phyloP scores from a whole-genome alignment of 2,113 vertebrate genomes.

The Cepphus grylle region DNA sequence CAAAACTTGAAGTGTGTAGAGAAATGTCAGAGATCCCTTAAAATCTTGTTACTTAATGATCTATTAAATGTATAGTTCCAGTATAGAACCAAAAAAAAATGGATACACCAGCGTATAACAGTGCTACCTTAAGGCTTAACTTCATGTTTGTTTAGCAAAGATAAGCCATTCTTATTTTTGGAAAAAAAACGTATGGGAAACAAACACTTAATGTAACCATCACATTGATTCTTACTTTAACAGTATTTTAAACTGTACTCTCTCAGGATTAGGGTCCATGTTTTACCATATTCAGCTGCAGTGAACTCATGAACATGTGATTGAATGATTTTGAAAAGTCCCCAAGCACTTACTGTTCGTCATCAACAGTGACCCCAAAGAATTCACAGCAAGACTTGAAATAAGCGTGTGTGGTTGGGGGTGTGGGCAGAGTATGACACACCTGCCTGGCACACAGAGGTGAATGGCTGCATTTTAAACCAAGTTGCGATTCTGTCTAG shows the following conservation, averaged over 20 bases:
- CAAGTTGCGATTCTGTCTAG: background rate
- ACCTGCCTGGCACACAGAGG: background rate
- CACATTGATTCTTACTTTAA: background rate
- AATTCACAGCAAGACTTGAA: background rate
- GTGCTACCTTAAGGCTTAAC: background rate
- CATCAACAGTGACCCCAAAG: background rate
- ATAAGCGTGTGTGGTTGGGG: background rate
- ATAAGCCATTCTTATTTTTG: background rate
- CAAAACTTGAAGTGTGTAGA: background rate
- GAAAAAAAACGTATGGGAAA: background rate
- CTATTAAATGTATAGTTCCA: background rate
- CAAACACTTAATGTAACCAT: background rate
- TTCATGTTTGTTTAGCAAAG: background rate
- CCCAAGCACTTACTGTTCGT: background rate
- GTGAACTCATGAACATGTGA: background rate
- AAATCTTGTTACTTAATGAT: background rate
- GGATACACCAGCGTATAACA: background rate
- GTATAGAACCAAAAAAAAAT: background rate
- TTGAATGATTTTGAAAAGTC: background rate
- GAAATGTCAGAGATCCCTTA: background rate
- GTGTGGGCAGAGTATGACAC: background rate
- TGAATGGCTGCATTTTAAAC: background rate
- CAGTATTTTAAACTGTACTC: background rate
- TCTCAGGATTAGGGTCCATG: background rate
- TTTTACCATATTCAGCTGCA: background rate